These are phyloP conservation scores for Ochropleura plecta DNA, from an alignment of 2,888 invertebrate species.

Conservation along the genomic window DNA sequence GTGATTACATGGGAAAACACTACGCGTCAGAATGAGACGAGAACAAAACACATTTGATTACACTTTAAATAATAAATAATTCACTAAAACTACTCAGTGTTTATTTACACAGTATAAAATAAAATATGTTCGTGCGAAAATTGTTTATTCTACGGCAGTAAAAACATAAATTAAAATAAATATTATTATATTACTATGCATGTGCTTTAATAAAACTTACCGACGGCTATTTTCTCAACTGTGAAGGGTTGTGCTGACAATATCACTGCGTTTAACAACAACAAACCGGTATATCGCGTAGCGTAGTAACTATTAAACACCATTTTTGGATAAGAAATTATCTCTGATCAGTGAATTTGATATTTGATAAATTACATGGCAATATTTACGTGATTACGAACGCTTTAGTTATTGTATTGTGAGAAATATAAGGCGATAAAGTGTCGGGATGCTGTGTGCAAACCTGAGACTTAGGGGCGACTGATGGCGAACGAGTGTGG, in stretches of 20 bases:
- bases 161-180: constrained; percentile 23
- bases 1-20: constrained; percentile 67
- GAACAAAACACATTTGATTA: constrained; percentile 70
- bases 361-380: constrained; percentile 55
- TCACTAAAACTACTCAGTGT: background rate
- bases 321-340: constrained; percentile 66
- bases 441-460: constrained; percentile 86
- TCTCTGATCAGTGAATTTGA: constrained; percentile 23
- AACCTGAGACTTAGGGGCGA: constrained; percentile 89
- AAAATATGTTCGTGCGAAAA: background rate
- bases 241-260: constrained; percentile 82
- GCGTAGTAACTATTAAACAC: constrained; percentile 65
- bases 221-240: constrained; percentile 88
- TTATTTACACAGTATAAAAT: background rate
- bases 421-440: constrained; percentile 73
- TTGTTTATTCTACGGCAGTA: background rate
- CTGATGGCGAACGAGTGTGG: constrained; percentile 84
- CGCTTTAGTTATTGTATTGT: constrained; percentile 65
- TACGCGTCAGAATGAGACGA: constrained; percentile 74
- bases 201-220: constrained; percentile 76
- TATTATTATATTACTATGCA: constrained; percentile 10
- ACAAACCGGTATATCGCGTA: constrained; percentile 75
- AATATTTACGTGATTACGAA: constrained; percentile 49
- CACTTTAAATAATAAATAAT: constrained; percentile 45
- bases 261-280: constrained; percentile 78